These are phyloP conservation scores for Steatocranus sp. DNA, from an alignment of 2,797 vertebrate species.

Conservation along the genomic window DNA sequence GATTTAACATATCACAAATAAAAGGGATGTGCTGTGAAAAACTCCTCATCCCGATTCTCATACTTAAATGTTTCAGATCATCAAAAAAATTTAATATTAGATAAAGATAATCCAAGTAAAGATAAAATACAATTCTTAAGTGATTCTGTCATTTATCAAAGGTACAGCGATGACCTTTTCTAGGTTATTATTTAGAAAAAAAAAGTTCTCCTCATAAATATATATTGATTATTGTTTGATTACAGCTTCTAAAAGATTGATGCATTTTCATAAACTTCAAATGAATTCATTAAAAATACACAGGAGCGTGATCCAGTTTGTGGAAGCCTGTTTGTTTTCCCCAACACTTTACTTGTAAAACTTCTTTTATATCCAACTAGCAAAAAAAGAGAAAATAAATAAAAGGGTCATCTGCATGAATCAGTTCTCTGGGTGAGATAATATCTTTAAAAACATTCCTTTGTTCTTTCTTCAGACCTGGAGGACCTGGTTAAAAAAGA, in stretches of 20 bases:
- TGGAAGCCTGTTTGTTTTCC: background rate
- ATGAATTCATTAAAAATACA: background rate
- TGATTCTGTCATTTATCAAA: background rate
- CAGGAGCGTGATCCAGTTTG: background rate
- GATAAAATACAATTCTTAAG: background rate
- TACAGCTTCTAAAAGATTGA: background rate
- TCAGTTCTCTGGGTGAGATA: background rate
- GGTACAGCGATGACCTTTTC: background rate
- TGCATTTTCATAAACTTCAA: background rate
- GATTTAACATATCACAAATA: background rate
- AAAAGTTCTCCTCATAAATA: background rate
- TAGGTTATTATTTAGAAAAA: background rate
- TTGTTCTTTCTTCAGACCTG: slow-evolving; percentile 51
- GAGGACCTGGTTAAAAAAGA: slow-evolving; percentile 31
- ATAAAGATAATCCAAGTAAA: background rate
- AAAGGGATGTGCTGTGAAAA: background rate
- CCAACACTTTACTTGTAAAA: background rate
- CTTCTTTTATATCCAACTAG: background rate
- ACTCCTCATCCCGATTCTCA: background rate
- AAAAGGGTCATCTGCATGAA: background rate
- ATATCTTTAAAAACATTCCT: background rate
- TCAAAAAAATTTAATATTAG: background rate
- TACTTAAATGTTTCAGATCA: background rate
- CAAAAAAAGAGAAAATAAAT: background rate
- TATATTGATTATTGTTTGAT: background rate